Conservation (phyloP, 2,797 vertebrate genomes). For the Emydoidea blandingii region DNA sequence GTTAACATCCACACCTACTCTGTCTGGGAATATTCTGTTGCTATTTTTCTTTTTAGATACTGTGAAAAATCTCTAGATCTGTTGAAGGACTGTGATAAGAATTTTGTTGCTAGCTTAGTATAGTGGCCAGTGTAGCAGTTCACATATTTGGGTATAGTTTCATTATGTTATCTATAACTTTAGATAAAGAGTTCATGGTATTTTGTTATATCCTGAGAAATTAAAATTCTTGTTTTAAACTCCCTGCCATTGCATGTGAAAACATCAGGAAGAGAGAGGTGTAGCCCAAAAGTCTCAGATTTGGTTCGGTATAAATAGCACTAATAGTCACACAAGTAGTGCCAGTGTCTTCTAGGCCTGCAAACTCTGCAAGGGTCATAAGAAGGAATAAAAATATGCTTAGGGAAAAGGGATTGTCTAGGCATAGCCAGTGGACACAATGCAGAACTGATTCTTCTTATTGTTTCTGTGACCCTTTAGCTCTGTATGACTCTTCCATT, state of each 20-base stretch:
- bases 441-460: neutral
- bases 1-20: neutral
- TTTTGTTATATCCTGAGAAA: neutral
- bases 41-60: neutral
- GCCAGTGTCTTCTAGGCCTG: neutral
- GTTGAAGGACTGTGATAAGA: neutral
- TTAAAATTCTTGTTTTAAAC: neutral
- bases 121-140: neutral
- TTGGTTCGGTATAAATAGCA: neutral
- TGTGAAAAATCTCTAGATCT: neutral
- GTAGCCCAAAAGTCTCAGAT: neutral
- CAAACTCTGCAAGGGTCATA: too few relatives aligned
- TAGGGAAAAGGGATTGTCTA: neutral
- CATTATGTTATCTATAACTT: neutral
- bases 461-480: neutral
- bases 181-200: neutral
- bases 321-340: neutral
- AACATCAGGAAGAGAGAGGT: neutral
- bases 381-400: neutral
- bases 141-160: neutral
- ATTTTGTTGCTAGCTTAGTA: neutral
- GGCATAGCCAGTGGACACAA: too few relatives aligned
- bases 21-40: neutral
- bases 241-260: neutral
- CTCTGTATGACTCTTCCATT: neutral